Base-by-base conservation (phyloP, 1,140 invertebrate species). In the Pomacea maculata region DNA sequence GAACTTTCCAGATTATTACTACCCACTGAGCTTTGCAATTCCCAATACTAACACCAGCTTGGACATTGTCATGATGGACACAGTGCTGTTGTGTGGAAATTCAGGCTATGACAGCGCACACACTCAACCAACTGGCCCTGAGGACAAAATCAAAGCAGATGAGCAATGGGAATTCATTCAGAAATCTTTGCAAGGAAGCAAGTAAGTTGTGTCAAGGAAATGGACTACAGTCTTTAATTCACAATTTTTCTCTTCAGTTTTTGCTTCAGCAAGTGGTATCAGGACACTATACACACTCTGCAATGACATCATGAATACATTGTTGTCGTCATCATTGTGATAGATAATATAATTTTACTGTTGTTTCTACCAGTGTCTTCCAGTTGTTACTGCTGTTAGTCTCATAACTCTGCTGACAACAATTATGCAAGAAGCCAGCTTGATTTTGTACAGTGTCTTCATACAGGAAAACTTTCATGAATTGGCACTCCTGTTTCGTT, bases 21-120 rank as follows among this genome's bases (percentile, higher is more conserved):
- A 92, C 86, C 85, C 86, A 9, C 78, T 90, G 78, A 82, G 83
- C 19, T 88, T 89, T 57, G 63, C 83, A 8, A 81, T 88, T 17
- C 86, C 87, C 54, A 81, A 83, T 34, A 74, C 67, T 17, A 52
- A 74, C 12, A 78, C n/a, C 15, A 76, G n/a, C 3, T 86, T 92
- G 10, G 91, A 92, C n/a, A 83, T 93, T 73, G 72, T 93, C 21
- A 91, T 93, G 89, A 89, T 92, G 61, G 92, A 93, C 81, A 93
- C 92, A 3, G 82, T 93, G 8, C 82, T 91, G 12, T 82, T 93
- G 29, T 93, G 92, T 87, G 92, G 92, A 11, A 91, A 90, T 74
- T 91, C 90, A 11, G 84, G 84, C n/a, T 82, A 86, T 73, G 84
- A 88, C 75, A 75, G 82, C 34, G 68, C 81, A 29, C 75, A 70